Evolutionary conservation across 2,888 invertebrate genomes (phyloP), one percentile per base, ranked within the genome.

Genomic region (Parnassius glacialis): DNA sequence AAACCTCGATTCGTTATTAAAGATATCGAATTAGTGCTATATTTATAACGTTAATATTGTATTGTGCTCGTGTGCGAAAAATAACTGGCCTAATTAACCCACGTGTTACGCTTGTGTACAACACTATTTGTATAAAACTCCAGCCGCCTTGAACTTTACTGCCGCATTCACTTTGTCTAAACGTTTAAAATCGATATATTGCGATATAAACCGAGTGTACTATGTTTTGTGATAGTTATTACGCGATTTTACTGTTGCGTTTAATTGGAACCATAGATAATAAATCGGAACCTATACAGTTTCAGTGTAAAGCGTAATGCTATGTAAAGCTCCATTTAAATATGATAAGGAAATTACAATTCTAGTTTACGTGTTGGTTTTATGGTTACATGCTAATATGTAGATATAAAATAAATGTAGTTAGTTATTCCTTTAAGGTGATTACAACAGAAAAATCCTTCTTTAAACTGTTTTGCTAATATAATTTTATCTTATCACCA

Each of bases 131-230:
- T 68, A 68, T 67, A 64, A 67, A 67, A 69, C 67, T 64, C 59
- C 61, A 69, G 64, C 66, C 65, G 68, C 76, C 78, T 76, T 76
- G 78, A 76, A 75, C 78, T 75, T 75, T 66, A 67, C 70, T 68
- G 70, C 70, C 73, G 74, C 77, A 74, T 74, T 73, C 69, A 69
- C 70, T 62, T 57, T 61, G 57, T 57, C 42, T 44, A 52, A 25
- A 44, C 58, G 51, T 42, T 34, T 58, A 42, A 57, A 62, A 62
- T 58, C 54, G 43, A 59, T 62, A 58, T 9, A 51, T 42, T 45
- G 53, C 25, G 25, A 34, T 2, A 45, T 55, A 11, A 51, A 58
- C 58, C 47, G 50, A 44, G 41, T 59, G 54, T n/a, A 55, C 34
- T 50, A 57, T 50, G 5, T 16, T 12, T 60, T 10, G 10, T 44